Evolutionary conservation across 2,888 invertebrate species (phyloP).

Genomic region (Melanchra persicariae): DNA sequence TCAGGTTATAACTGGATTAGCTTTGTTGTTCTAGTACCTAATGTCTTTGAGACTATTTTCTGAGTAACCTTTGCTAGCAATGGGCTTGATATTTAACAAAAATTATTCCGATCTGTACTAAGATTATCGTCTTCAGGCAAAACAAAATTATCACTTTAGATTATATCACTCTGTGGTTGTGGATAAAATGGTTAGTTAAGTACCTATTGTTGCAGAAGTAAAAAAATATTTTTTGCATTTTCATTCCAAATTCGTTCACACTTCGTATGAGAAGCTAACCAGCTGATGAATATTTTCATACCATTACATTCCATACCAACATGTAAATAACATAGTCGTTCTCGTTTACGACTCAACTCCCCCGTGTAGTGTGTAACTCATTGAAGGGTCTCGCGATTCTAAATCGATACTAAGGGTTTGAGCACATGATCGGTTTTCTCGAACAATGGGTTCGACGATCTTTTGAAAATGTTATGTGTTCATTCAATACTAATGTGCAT

Average conservation of each 20-base stretch:
- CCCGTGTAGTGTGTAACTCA: slow-evolving; percentile 59
- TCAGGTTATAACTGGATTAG: neutral
- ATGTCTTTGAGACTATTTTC: neutral
- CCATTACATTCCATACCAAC: slow-evolving; percentile 31
- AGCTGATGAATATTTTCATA: slow-evolving; percentile 32
- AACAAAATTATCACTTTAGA: too few relatives aligned
- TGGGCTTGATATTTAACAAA: neutral
- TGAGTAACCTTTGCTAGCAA: neutral
- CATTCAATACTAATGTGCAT: slow-evolving; percentile 43
- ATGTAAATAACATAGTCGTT: slow-evolving; percentile 51
- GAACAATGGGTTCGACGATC: slow-evolving; percentile 51
- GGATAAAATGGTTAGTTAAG: too few relatives aligned
- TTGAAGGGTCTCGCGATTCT: slow-evolving; percentile 55
- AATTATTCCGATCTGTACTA: rapidly evolving
- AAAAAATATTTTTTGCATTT: neutral
- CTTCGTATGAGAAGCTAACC: neutral
- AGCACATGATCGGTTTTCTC: slow-evolving; percentile 58
- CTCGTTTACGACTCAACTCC: slow-evolving; percentile 57
- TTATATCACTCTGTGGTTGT: too few relatives aligned
- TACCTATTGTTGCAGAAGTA: neutral
- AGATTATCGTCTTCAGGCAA: neutral
- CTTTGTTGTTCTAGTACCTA: slow-evolving; percentile 11
- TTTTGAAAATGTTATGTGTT: slow-evolving; percentile 48
- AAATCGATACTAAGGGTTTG: slow-evolving; percentile 60
- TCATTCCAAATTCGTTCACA: neutral